Base-by-base conservation (phyloP, 2,888 invertebrate species). In the Cephus rjabovi region DNA sequence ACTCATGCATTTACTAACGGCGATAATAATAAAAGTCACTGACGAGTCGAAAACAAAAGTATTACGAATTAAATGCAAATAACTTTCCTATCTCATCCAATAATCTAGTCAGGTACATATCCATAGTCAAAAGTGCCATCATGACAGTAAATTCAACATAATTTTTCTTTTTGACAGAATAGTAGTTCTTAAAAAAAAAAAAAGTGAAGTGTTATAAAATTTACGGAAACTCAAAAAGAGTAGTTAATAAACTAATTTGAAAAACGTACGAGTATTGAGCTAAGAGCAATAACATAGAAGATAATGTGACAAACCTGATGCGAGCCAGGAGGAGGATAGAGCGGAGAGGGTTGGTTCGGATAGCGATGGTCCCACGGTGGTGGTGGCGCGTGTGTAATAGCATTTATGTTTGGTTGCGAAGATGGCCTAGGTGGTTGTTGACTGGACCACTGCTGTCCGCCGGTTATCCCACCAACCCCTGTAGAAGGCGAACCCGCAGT, bases 351-450 rank as follows among this genome's bases (percentile, higher is more conserved):
- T 86, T 89, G 91, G 86, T 90, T 91, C 34, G 90, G 81, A 73
- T 90, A 91, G 77, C 91, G 89, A 84, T 90, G 90, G 80, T 91
- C 91, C 91, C 91, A 91, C 33, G 87, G 85, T 68, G 88, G 85
- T 56, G 88, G 84, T 74, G 90, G 89, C 68, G 89, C 86, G 78
- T 90, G 91, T 40, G 89, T 85, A 80, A 90, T 86, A 83, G 89
- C 81, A 75, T 90, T 91, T 77, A 90, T 84, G 79, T 85, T 88
- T 11, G 89, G 87, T 77, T 91, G 91, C n/a, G 90, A 80, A 15
- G 87, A 81, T 34, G 89, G 85, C 80, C 91, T 87, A 75, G 84
- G 84, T 40, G 89, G 84, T 79, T 87, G 90, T 79, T 90, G 91
- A 80, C 81, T 88, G 76, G 80, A 86, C 91, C 91, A 91, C 73